Conservation (phyloP, 2,888 invertebrate genomes). For the Nomada fabriciana region DNA sequence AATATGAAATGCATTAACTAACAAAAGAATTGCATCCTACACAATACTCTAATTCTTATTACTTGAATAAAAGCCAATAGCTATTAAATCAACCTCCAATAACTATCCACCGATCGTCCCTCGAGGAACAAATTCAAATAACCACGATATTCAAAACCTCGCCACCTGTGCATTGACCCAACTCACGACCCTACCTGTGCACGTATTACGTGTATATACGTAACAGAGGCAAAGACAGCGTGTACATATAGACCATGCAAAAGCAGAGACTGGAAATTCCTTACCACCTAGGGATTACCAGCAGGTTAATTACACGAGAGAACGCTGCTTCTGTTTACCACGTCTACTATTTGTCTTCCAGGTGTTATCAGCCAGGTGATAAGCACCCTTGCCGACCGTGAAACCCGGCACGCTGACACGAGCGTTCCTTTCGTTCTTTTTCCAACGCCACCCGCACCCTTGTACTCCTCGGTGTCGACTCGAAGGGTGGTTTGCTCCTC, state of each 20-base stretch:
- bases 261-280: constrained; percentile 21
- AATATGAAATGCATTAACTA: too few species aligned
- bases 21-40: too few species aligned
- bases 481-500: constrained; percentile 47
- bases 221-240: neutral
- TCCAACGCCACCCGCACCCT: neutral
- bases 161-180: too few species aligned
- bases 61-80: too few species aligned
- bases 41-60: too few species aligned
- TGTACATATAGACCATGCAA: neutral
- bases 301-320: constrained; percentile 58
- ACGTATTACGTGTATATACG: neutral
- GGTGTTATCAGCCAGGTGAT: constrained; percentile 70
- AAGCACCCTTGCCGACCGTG: constrained; percentile 69
- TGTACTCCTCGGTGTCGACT: constrained; percentile 19
- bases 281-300: constrained; percentile 35
- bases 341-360: constrained; percentile 60
- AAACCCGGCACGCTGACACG: constrained; percentile 51
- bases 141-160: too few species aligned
- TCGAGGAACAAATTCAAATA: too few species aligned
- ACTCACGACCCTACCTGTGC: too few species aligned
- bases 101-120: too few species aligned
- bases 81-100: too few species aligned
- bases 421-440: constrained; percentile 47
- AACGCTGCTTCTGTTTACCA: constrained; percentile 55